phyloP scores from a whole-genome alignment of 2,797 vertebrate genomes.

The Xiphorhynchus erythropygius region DNA sequence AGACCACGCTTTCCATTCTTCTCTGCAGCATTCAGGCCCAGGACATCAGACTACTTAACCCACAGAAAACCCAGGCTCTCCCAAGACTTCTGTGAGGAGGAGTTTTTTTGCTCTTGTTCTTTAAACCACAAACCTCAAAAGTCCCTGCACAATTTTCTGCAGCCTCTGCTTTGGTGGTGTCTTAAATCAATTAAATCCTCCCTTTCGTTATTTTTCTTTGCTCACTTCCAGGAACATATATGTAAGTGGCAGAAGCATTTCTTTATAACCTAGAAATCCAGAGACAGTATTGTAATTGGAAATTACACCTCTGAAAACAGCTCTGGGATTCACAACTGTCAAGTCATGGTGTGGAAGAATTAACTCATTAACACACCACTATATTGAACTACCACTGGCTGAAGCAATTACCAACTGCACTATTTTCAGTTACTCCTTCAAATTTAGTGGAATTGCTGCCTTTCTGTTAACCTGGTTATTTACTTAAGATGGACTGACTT shows the following conservation, averaged over 20 bases:
- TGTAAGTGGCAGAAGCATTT: conserved; percentile 23
- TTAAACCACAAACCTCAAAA: neutral
- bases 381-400: conserved; percentile 5
- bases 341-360: conserved; percentile 49
- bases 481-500: neutral
- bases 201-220: conserved; percentile 23
- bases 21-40: neutral
- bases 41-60: neutral
- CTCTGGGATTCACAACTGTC: conserved; percentile 58
- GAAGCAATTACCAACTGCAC: conserved; percentile 22
- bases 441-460: neutral
- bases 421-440: neutral
- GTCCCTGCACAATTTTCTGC: neutral
- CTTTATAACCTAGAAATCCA: conserved; percentile 53
- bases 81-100: neutral
- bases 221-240: conserved; percentile 35
- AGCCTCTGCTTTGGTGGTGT: neutral
- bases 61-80: neutral
- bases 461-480: conserved; percentile 28
- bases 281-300: conserved; percentile 35
- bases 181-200: neutral
- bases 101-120: neutral
- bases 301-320: conserved; percentile 40
- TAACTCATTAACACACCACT: conserved; percentile 60
- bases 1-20: fast-evolving